A percentile compares a stretch with the other conserved stretches of the same genome.
These are phyloP conservation scores for Ennomos erosarius DNA, from an alignment of 2,888 invertebrate genomes.

Conservation along the genomic window DNA sequence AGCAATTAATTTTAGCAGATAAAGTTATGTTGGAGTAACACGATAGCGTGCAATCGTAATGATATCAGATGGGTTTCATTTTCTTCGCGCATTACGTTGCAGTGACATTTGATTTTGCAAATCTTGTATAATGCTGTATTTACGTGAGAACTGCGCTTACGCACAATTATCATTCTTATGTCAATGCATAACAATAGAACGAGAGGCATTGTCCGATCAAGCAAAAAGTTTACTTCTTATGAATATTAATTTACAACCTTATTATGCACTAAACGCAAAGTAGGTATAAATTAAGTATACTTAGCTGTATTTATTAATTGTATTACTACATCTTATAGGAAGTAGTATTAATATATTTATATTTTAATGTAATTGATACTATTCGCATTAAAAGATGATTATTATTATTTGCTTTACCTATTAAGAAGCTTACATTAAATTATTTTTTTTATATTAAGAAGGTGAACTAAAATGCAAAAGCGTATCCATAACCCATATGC, in stretches of 20 bases:
- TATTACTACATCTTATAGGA: no score
- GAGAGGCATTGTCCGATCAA: slow-evolving; percentile 37
- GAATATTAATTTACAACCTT: not conserved
- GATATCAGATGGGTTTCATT: slow-evolving; percentile 51
- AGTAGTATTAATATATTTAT: no score
- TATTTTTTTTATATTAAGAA: no score
- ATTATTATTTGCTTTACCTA: no score
- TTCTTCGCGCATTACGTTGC: slow-evolving; percentile 48
- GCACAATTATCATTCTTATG: slow-evolving; percentile 43
- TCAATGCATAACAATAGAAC: slow-evolving; percentile 40
- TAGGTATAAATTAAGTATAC: no score
- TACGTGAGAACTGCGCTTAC: slow-evolving; percentile 46
- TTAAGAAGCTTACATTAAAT: no score
- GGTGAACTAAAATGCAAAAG: no score
- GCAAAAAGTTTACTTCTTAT: slow-evolving; percentile 30
- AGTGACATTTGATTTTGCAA: slow-evolving; percentile 55
- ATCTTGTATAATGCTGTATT: slow-evolving; percentile 41
- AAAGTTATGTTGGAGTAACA: slow-evolving; percentile 24
- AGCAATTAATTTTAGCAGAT: slow-evolving; percentile 22
- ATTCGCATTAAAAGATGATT: no score
- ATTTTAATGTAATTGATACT: no score
- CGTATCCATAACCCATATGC: no score
- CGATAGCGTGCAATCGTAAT: slow-evolving; percentile 51
- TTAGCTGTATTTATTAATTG: no score
- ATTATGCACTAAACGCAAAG: not conserved